Conservation (phyloP, 2,797 vertebrate species). For the Cetoscarus ocellatus region DNA sequence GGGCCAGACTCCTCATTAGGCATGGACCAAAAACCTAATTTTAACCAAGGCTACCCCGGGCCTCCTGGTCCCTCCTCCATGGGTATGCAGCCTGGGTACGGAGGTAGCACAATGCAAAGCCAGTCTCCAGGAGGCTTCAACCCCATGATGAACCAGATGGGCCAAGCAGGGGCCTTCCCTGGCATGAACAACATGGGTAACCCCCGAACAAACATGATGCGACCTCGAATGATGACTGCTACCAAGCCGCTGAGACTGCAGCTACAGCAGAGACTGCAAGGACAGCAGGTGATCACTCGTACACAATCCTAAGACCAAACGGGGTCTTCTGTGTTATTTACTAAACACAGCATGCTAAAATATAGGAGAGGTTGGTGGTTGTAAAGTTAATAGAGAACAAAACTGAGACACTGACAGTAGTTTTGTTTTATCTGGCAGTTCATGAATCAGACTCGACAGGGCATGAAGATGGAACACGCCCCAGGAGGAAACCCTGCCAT, state of each 20-base stretch:
- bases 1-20: slow-evolving; percentile 89
- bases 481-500: slow-evolving; percentile 85
- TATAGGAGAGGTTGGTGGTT: neutral
- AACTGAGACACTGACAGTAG: neutral
- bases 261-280: slow-evolving; percentile 97
- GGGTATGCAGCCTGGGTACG: slow-evolving; percentile 88
- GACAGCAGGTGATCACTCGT: slow-evolving; percentile 83
- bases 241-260: slow-evolving; percentile 96
- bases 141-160: slow-evolving; percentile 84
- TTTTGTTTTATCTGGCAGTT: slow-evolving; percentile 82
- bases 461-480: slow-evolving; percentile 91
- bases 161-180: slow-evolving; percentile 88
- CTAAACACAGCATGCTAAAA: neutral
- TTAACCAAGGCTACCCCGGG: slow-evolving; percentile 89
- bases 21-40: slow-evolving; percentile 94
- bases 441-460: slow-evolving; percentile 94
- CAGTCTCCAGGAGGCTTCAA: slow-evolving; percentile 84
- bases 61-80: slow-evolving; percentile 90
- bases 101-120: slow-evolving; percentile 72
- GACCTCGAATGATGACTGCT: slow-evolving; percentile 90
- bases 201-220: slow-evolving; percentile 88
- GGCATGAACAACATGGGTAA: slow-evolving; percentile 88
- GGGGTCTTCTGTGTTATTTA: neutral
- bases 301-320: neutral
- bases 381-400: neutral